Percentiles rank a stretch among this genome's conserved stretches.
These are phyloP conservation scores for Macaca nemestrina DNA, from an alignment of 2,113 vertebrate species.

Conservation along the genomic window DNA sequence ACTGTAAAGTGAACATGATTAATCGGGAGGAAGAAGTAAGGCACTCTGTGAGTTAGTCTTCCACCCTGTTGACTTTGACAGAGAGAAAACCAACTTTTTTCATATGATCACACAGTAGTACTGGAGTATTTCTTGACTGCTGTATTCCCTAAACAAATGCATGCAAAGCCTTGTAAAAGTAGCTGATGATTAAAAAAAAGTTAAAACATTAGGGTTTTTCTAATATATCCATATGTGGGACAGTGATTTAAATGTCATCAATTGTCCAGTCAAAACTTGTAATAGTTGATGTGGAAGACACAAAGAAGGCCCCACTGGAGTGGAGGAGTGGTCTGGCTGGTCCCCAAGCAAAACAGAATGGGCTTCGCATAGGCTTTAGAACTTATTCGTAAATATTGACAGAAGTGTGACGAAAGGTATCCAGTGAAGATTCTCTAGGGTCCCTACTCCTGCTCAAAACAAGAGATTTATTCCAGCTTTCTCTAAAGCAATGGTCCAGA, in stretches of 20 bases:
- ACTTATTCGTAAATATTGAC: fast-evolving
- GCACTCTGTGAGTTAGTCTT: fast-evolving
- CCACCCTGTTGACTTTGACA: fast-evolving
- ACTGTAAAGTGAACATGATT: fast-evolving
- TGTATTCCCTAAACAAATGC: neutral
- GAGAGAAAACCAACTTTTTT: neutral
- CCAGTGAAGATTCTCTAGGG: too few relatives aligned
- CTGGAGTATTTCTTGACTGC: neutral
- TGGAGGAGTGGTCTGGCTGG: neutral
- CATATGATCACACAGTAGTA: fast-evolving
- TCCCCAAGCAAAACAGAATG: neutral
- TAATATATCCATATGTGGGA: neutral
- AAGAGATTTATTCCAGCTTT: neutral
- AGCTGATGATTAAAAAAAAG: neutral
- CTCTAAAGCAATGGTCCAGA: neutral
- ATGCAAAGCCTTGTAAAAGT: neutral
- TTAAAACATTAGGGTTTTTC: neutral
- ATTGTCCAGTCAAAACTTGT: too few relatives aligned
- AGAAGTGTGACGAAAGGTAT: neutral
- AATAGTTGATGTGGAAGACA: too few relatives aligned
- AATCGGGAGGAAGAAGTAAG: fast-evolving
- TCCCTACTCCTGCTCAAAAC: neutral
- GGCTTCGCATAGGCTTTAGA: neutral
- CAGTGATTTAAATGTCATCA: neutral
- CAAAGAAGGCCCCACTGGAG: fast-evolving